phyloP scores from a whole-genome alignment of 2,797 vertebrate species.

The Glossophaga mutica region DNA sequence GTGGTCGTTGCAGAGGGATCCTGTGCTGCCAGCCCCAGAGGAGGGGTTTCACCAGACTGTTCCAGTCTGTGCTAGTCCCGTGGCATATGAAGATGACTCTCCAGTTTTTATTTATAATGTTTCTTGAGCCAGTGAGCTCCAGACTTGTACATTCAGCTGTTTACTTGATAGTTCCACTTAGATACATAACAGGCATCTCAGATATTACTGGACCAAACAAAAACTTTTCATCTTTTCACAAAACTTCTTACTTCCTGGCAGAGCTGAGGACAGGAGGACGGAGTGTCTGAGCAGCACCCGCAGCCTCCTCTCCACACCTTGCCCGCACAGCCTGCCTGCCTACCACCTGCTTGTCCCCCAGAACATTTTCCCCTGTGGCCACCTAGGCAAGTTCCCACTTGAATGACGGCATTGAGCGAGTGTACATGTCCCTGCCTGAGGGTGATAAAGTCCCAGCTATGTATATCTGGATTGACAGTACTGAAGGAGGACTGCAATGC shows the following conservation, averaged over 20 bases:
- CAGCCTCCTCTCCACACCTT: neutral
- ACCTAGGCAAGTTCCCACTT: constrained; percentile 89
- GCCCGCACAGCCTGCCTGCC: fast-evolving
- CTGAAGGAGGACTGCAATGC: constrained; percentile 91
- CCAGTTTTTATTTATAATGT: neutral
- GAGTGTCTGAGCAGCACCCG: fast-evolving
- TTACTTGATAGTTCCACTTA: neutral
- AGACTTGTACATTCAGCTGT: neutral
- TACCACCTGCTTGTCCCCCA: neutral
- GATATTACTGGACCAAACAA: neutral
- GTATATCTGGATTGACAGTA: neutral
- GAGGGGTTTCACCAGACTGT: neutral
- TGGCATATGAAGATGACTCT: neutral
- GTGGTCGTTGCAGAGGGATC: neutral
- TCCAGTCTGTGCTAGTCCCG: neutral
- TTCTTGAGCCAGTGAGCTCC: neutral
- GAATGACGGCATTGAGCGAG: constrained; percentile 92
- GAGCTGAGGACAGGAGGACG: constrained; percentile 67
- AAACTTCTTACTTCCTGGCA: neutral
- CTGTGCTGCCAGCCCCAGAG: neutral
- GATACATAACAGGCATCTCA: neutral
- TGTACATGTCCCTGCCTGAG: constrained; percentile 90
- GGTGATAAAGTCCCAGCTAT: neutral
- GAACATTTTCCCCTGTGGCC: constrained; percentile 85
- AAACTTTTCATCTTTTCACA: neutral